Evolutionary conservation across 2,113 vertebrate species (phyloP).

Genomic region (Chionis minor): DNA sequence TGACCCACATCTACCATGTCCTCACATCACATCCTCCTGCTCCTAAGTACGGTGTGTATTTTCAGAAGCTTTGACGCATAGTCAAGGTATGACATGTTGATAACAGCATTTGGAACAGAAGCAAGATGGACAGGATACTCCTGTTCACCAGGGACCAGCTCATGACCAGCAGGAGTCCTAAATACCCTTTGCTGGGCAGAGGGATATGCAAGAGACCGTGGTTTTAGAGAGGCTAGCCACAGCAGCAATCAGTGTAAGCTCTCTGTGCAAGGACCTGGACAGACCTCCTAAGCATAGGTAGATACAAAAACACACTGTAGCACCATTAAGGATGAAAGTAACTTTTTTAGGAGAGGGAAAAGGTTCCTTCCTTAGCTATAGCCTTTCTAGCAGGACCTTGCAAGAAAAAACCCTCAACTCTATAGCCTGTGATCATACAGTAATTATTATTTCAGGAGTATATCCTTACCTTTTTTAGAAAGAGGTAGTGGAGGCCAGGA

Average conservation of each 20-base stretch:
- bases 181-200: background rate
- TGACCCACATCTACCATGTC: background rate
- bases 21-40: background rate
- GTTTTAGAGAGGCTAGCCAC: background rate
- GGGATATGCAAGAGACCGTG: background rate
- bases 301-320: background rate
- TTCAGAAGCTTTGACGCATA: background rate
- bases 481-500: background rate
- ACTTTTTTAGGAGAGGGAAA: background rate
- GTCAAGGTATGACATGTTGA: background rate
- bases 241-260: background rate
- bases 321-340: background rate
- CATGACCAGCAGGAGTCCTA: background rate
- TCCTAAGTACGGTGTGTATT: background rate
- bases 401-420: background rate
- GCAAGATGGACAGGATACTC: background rate
- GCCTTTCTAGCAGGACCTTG: background rate
- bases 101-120: background rate
- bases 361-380: background rate
- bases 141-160: background rate
- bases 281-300: background rate
- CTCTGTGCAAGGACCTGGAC: background rate
- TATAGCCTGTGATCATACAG: background rate
- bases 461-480: background rate
- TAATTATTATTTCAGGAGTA: background rate